A percentile compares a stretch with the other conserved stretches of the same genome.
Conservation (phyloP, 2,797 vertebrate genomes). For the Psittacula echo region DNA sequence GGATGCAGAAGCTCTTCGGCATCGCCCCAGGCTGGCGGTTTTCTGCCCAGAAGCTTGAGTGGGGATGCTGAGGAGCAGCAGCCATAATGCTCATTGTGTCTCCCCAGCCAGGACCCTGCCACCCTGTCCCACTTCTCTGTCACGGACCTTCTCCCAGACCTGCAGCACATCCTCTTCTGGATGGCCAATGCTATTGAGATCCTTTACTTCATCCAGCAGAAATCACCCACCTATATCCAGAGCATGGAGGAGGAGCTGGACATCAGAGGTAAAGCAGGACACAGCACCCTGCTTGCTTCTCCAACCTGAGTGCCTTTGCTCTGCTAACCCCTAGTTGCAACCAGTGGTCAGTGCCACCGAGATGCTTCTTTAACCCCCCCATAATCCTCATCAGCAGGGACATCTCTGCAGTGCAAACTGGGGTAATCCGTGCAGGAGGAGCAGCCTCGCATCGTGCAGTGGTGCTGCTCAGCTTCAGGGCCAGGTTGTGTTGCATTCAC, state of each 20-base stretch:
- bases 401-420: not conserved
- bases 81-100: not conserved
- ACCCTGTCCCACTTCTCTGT: slow-evolving; percentile 85
- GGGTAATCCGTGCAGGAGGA: not conserved
- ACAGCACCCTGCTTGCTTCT: not conserved
- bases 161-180: slow-evolving; percentile 95
- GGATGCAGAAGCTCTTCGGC: not conserved
- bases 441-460: fast-evolving
- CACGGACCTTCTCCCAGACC: slow-evolving; percentile 89
- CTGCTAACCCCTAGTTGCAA: not conserved
- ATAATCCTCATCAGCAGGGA: not conserved
- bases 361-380: not conserved
- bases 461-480: not conserved
- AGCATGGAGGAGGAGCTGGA: slow-evolving; percentile 89
- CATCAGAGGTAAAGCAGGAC: slow-evolving; percentile 78
- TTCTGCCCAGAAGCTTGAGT: not conserved
- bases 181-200: slow-evolving; percentile 96
- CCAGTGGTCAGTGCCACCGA: not conserved
- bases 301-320: fast-evolving
- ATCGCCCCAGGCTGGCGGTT: not conserved
- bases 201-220: slow-evolving; percentile 95
- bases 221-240: slow-evolving; percentile 90
- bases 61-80: not conserved
- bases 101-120: slow-evolving; percentile 88
- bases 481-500: not conserved